Evolutionary conservation across 2,113 vertebrate genomes (phyloP).

Genomic region (Actinemys pallida): DNA sequence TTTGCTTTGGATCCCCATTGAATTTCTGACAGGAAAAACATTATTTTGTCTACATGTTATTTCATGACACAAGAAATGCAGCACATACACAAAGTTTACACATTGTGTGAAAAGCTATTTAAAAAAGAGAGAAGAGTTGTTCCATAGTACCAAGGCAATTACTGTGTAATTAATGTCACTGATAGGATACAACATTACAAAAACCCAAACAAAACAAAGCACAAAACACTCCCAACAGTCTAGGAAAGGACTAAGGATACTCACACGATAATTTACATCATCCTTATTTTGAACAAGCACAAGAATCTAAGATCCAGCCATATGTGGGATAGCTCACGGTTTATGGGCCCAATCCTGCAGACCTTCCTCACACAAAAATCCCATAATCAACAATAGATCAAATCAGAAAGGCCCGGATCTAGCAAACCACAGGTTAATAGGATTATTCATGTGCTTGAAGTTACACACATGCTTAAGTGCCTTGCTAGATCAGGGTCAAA

Average conservation of each 20-base stretch:
- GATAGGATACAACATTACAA: conserved; percentile 62
- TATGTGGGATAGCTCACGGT: not conserved
- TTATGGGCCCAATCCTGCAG: not conserved
- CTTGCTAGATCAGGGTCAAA: not conserved
- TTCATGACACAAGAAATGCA: conserved; percentile 66
- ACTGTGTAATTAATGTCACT: conserved; percentile 69
- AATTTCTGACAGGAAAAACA: conserved; percentile 79
- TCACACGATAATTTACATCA: not conserved
- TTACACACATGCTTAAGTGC: not conserved
- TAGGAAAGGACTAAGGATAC: not conserved
- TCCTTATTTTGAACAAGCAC: not conserved
- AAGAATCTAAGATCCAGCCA: not conserved
- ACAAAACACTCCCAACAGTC: conserved; percentile 34
- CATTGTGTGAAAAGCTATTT: conserved; percentile 72
- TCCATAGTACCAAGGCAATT: conserved; percentile 65
- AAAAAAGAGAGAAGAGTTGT: conserved; percentile 65
- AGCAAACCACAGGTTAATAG: not conserved
- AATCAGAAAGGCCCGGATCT: not conserved
- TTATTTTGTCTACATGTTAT: conserved; percentile 76
- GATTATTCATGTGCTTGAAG: rapidly evolving
- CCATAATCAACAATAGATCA: rapidly evolving
- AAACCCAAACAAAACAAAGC: conserved; percentile 54
- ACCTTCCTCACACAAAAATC: rapidly evolving
- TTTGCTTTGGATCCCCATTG: conserved; percentile 74
- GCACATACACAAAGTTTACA: conserved; percentile 62